These are phyloP conservation scores for Cydia strobilella DNA, from an alignment of 1,140 invertebrate species.

Conservation along the genomic window DNA sequence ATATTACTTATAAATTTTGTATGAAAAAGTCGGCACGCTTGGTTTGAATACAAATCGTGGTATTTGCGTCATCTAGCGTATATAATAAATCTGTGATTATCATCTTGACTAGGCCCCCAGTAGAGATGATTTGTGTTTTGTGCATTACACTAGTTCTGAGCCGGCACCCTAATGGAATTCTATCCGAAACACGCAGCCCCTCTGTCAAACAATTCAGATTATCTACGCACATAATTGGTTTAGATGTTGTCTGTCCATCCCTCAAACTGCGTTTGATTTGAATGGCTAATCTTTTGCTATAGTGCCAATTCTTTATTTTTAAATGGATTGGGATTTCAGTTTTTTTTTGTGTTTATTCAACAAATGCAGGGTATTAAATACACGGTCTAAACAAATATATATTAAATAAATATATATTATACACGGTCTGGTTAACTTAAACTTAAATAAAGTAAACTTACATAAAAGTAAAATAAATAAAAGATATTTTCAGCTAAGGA, in stretches of 20 bases:
- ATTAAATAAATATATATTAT: too few relatives aligned
- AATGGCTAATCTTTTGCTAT: conserved; percentile 53
- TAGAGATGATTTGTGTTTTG: too few relatives aligned
- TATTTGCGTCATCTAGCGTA: too few relatives aligned
- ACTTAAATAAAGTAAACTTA: too few relatives aligned
- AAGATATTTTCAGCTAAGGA: not conserved
- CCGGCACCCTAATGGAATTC: conserved; percentile 44
- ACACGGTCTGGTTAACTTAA: not conserved
- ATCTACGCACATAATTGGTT: conserved; percentile 74
- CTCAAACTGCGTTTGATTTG: conserved; percentile 56
- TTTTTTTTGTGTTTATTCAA: conserved; percentile 3
- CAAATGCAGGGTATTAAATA: not conserved
- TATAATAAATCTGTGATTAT: too few relatives aligned
- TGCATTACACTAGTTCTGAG: not conserved
- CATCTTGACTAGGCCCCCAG: too few relatives aligned
- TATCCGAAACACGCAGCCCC: conserved; percentile 52
- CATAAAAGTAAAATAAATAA: not conserved
- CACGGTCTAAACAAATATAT: too few relatives aligned
- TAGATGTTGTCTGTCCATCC: conserved; percentile 57
- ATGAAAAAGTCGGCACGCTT: too few relatives aligned
- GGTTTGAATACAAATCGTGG: too few relatives aligned
- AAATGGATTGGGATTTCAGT: conserved; percentile 8
- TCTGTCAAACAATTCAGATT: conserved; percentile 65
- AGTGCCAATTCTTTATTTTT: conserved; percentile 2
- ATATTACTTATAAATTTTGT: too few relatives aligned